Evolutionary conservation across 2,888 invertebrate genomes (phyloP).

Genomic region (Lithosia quadra): DNA sequence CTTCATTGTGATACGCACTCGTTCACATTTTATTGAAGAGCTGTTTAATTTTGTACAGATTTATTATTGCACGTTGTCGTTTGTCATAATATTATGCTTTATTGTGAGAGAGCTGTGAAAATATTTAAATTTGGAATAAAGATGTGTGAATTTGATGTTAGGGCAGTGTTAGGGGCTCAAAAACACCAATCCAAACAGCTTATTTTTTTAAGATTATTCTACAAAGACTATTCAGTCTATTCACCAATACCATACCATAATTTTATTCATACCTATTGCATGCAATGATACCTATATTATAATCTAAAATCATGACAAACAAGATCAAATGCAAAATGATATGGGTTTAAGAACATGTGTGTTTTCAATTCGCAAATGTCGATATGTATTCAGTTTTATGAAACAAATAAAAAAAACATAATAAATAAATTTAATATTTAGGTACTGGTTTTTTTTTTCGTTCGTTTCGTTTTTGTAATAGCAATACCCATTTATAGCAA

Average conservation of each 20-base stretch:
- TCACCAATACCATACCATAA: too few species aligned
- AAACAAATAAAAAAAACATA: too few species aligned
- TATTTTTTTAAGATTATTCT: too few species aligned
- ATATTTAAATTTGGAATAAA: background rate
- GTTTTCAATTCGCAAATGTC: background rate
- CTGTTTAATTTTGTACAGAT: background rate
- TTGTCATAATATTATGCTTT: background rate
- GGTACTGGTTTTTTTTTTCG: too few species aligned
- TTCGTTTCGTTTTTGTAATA: background rate
- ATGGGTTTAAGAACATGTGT: background rate
- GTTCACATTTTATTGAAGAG: slow-evolving; percentile 14
- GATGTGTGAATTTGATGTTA: too few species aligned
- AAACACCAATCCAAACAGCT: too few species aligned
- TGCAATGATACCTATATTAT: too few species aligned
- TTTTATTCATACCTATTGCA: too few species aligned
- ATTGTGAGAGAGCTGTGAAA: background rate
- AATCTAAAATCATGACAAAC: background rate
- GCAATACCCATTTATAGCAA: slow-evolving; percentile 23
- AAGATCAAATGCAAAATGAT: too few species aligned
- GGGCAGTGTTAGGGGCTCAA: too few species aligned
- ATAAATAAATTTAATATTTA: too few species aligned
- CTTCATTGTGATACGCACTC: slow-evolving; percentile 39
- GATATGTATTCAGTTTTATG: too few species aligned
- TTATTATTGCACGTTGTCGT: slow-evolving; percentile 6
- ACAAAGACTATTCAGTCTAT: background rate